Evolutionary conservation across 2,797 vertebrate genomes (phyloP).

Genomic region (Austrolebias charrua): DNA sequence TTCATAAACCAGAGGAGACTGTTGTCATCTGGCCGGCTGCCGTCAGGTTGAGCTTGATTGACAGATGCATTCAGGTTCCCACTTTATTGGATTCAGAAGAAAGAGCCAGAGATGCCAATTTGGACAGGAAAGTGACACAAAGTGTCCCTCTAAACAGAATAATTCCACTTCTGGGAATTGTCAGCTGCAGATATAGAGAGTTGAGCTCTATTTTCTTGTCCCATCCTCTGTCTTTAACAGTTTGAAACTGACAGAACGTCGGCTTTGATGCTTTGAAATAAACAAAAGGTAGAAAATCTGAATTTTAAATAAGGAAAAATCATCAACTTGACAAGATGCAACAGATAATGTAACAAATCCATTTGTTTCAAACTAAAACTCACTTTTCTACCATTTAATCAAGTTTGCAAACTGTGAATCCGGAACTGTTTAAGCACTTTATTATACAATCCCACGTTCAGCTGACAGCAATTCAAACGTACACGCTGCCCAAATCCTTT

Average conservation of each 20-base stretch:
- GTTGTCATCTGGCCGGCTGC: slow-evolving; percentile 89
- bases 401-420: slow-evolving; percentile 13
- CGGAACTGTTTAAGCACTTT: slow-evolving; percentile 17
- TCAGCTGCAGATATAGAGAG: slow-evolving; percentile 81
- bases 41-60: slow-evolving; percentile 88
- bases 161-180: slow-evolving; percentile 95
- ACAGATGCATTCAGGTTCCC: slow-evolving; percentile 92
- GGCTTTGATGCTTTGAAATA: slow-evolving; percentile 90
- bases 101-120: slow-evolving; percentile 94
- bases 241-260: slow-evolving; percentile 88
- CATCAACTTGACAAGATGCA: slow-evolving; percentile 46
- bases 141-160: slow-evolving; percentile 93
- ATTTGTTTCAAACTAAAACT: slow-evolving; percentile 17
- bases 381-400: slow-evolving; percentile 17
- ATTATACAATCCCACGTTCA: slow-evolving; percentile 26
- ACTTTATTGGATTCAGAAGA: slow-evolving; percentile 92
- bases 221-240: slow-evolving; percentile 78
- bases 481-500: slow-evolving; percentile 59
- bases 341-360: slow-evolving; percentile 22
- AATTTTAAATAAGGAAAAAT: slow-evolving; percentile 82
- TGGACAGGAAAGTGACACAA: slow-evolving; percentile 93
- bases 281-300: slow-evolving; percentile 87
- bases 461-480: slow-evolving; percentile 41
- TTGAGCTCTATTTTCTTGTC: slow-evolving; percentile 73
- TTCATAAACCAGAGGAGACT: slow-evolving; percentile 73